Percentiles rank a stretch among this genome's conserved stretches.
phyloP scores from a whole-genome alignment of 2,888 invertebrate genomes.

The Kryphioiulus occultus region DNA sequence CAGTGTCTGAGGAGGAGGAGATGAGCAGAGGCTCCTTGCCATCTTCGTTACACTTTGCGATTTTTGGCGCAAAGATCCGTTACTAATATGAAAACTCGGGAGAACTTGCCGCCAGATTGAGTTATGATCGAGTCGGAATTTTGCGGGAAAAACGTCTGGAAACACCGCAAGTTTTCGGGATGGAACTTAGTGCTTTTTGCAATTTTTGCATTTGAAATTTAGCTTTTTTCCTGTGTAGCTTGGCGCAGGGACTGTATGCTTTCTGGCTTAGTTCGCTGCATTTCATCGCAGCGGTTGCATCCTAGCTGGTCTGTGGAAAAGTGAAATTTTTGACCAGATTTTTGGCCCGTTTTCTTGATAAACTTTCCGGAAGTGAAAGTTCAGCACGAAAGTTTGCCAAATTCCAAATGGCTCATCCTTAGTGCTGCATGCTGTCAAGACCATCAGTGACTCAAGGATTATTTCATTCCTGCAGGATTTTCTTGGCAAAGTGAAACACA shows the following conservation, averaged over 20 bases:
- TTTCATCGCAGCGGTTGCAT: not conserved
- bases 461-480: not conserved
- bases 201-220: not conserved
- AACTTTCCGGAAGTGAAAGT: not conserved
- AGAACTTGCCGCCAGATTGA: not conserved
- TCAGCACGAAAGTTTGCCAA: not conserved
- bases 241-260: not conserved
- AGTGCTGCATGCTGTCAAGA: too few relatives aligned
- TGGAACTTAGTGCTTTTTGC: not conserved
- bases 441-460: not conserved
- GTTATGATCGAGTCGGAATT: not conserved
- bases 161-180: not conserved
- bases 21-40: conserved; percentile 2
- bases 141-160: not conserved
- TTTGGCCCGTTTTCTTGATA: too few relatives aligned
- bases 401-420: not conserved
- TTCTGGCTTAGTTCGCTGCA: not conserved
- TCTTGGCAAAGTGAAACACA: not conserved
- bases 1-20: conserved; percentile 16
- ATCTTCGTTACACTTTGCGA: conserved; percentile 6
- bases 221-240: not conserved
- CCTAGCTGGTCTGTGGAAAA: too few relatives aligned
- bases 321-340: too few relatives aligned
- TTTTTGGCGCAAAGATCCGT: not conserved
- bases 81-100: conserved; percentile 2